phyloP scores from a whole-genome alignment of 1,140 invertebrate species.

The Gonioctena quinquepunctata region DNA sequence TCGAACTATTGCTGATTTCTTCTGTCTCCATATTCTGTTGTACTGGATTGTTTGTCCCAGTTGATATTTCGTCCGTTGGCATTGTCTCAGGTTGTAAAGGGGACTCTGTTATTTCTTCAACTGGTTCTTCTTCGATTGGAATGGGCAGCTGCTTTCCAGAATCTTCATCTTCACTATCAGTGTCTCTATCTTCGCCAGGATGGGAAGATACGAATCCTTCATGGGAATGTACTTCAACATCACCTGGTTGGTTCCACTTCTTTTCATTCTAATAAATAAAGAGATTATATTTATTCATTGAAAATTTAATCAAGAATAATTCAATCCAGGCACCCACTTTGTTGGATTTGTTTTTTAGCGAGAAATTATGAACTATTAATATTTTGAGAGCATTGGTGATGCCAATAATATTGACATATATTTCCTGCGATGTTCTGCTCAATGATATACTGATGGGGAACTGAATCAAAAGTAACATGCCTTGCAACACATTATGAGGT shows the following conservation, averaged over 20 bases:
- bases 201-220: constrained; percentile 53
- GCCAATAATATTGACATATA: too few relatives aligned
- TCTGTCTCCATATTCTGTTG: not conserved
- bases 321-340: too few relatives aligned
- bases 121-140: constrained; percentile 51
- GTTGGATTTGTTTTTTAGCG: too few relatives aligned
- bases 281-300: too few relatives aligned
- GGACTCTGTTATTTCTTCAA: constrained; percentile 29
- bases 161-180: constrained; percentile 53
- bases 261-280: constrained; percentile 53
- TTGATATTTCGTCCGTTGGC: not conserved
- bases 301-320: too few relatives aligned
- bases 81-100: not conserved
- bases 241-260: constrained; percentile 61
- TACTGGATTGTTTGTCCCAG: not conserved
- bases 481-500: too few relatives aligned
- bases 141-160: constrained; percentile 35
- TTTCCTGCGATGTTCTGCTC: too few relatives aligned
- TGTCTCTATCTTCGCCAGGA: constrained; percentile 55
- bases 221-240: constrained; percentile 49
- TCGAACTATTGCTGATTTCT: not conserved
- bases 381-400: too few relatives aligned
- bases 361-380: too few relatives aligned
- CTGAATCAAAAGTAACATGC: too few relatives aligned
- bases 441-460: too few relatives aligned